A percentile compares a stretch with the other conserved stretches of the same genome.
phyloP scores from a whole-genome alignment of 37 sponge, comb jelly and placozoan species.

The Mnemiopsis leidyi region DNA sequence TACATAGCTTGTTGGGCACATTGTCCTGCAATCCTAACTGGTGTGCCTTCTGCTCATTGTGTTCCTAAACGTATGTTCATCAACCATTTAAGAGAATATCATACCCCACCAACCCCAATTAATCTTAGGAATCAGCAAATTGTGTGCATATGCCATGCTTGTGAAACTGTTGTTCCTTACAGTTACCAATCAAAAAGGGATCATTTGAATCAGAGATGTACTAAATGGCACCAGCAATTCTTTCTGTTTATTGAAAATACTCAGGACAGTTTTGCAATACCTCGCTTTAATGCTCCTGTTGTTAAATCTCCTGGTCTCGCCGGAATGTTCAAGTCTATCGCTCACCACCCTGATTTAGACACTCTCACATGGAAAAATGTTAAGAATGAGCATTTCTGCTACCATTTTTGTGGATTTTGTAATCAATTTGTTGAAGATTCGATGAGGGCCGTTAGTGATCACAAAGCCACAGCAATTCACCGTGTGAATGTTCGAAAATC shows the following conservation, averaged over 20 bases:
- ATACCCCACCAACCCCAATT: not conserved
- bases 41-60: not conserved
- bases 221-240: constrained; percentile 5
- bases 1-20: constrained; percentile 33
- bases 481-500: not conserved
- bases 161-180: constrained; percentile 39
- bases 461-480: not conserved
- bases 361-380: constrained; percentile 20
- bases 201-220: constrained; percentile 11
- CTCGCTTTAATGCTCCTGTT: constrained; percentile 11
- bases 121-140: constrained; percentile 8
- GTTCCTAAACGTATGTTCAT: constrained; percentile 17
- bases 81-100: not conserved
- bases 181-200: not conserved
- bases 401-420: constrained; percentile 27
- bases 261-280: constrained; percentile 20
- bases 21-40: not conserved
- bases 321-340: not conserved
- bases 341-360: constrained; percentile 12
- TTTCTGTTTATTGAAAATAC: constrained; percentile 19
- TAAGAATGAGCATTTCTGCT: constrained; percentile 37
- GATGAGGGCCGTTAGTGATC: not conserved
- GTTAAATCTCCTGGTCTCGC: constrained; percentile 46
- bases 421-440: constrained; percentile 13
- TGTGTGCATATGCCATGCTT: constrained; percentile 3